phyloP scores from a whole-genome alignment of 1,140 invertebrate genomes.

The Araneus ventricosus region DNA sequence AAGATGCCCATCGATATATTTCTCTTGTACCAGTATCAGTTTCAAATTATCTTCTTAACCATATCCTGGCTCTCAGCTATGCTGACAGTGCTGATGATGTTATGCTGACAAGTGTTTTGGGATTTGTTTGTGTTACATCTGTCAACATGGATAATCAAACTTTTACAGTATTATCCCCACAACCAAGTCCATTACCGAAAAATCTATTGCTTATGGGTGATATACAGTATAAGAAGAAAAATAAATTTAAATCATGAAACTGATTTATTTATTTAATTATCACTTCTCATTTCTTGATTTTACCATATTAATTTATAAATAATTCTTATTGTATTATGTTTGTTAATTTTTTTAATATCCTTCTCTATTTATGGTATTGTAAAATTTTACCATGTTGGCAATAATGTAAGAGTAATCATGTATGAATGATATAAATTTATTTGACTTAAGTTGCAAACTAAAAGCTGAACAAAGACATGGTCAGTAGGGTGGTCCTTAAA shows the following conservation, averaged over 20 bases:
- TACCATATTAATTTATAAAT: too few relatives aligned
- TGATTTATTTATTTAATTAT: too few relatives aligned
- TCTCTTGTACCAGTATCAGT: slow-evolving; percentile 2
- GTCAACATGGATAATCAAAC: slow-evolving; percentile 44
- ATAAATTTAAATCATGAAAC: background rate
- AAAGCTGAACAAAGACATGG: too few relatives aligned
- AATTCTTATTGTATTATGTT: too few relatives aligned
- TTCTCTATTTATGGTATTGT: too few relatives aligned
- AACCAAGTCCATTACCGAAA: slow-evolving; percentile 48
- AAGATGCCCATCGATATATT: slow-evolving; percentile 9
- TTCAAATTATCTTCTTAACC: background rate
- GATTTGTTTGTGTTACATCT: slow-evolving; percentile 37
- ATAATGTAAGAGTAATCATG: too few relatives aligned
- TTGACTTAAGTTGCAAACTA: too few relatives aligned
- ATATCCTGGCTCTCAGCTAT: slow-evolving; percentile 60
- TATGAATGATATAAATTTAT: too few relatives aligned
- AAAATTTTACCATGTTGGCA: too few relatives aligned
- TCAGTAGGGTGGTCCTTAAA: too few relatives aligned
- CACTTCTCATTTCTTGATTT: too few relatives aligned
- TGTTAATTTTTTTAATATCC: too few relatives aligned
- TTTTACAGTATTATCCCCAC: slow-evolving; percentile 53
- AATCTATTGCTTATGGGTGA: slow-evolving; percentile 51
- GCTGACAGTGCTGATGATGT: background rate
- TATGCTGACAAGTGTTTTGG: slow-evolving; percentile 48
- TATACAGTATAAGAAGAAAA: background rate